Conservation (phyloP, 92 coral and sea anemone genomes). For the Phenganax stokvisi region DNA sequence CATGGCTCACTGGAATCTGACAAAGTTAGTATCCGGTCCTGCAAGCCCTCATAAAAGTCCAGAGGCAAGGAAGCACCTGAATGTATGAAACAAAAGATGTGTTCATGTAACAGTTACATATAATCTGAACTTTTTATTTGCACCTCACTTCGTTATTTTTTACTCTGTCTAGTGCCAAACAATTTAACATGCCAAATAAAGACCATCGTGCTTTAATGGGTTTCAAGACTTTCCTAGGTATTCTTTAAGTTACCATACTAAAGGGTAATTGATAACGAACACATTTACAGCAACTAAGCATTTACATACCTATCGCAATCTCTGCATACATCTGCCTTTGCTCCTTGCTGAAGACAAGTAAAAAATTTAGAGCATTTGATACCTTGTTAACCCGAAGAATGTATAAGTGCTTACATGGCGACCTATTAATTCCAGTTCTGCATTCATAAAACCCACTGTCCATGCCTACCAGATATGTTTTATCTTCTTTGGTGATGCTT, state of each 20-base stretch:
- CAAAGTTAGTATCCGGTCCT: neutral
- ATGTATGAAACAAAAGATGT: neutral
- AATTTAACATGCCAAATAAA: no score
- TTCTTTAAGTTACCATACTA: neutral
- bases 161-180: no score
- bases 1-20: neutral
- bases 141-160: neutral
- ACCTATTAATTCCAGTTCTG: conserved; percentile 22
- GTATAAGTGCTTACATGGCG: conserved; percentile 24
- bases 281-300: neutral
- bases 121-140: neutral
- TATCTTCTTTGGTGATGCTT: conserved; percentile 1
- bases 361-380: conserved; percentile 19
- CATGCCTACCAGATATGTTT: conserved; percentile 11
- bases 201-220: no score
- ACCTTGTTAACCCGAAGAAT: conserved; percentile 19
- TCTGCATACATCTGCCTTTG: conserved; percentile 30
- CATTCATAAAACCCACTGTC: conserved; percentile 20
- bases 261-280: neutral
- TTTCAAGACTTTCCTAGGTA: no score
- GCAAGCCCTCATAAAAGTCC: neutral
- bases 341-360: conserved; percentile 11
- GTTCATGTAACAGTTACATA: neutral
- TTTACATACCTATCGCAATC: neutral
- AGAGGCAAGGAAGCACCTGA: neutral